Evolutionary conservation across 2,888 invertebrate species (phyloP).

Genomic region (Blastobasis lacticolella): DNA sequence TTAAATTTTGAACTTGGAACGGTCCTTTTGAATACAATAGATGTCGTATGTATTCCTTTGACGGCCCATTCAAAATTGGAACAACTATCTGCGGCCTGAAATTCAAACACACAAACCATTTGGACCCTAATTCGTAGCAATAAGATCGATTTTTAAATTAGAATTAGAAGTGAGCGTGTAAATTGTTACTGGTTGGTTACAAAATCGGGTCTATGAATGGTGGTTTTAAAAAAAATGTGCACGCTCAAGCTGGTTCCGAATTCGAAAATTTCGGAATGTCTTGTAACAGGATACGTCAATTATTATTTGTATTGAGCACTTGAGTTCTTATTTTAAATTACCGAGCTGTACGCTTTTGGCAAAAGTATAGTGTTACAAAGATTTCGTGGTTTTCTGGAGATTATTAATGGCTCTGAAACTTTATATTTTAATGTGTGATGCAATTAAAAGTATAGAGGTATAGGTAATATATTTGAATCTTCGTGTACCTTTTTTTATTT

Average conservation of each 20-base stretch:
- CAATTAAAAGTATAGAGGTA: no score
- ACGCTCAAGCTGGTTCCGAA: conserved; percentile 2
- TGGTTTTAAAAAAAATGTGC: conserved; percentile 2
- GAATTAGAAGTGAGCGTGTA: no score
- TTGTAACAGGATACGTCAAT: conserved; percentile 8
- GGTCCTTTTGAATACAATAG: conserved; percentile 8
- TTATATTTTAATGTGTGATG: no score
- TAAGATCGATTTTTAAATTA: neutral
- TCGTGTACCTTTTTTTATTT: no score
- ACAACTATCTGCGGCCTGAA: neutral
- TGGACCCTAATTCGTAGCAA: neutral
- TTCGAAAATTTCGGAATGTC: conserved; percentile 6
- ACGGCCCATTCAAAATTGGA: neutral
- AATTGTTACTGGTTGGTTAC: neutral
- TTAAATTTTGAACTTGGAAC: conserved; percentile 10
- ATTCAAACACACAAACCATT: neutral
- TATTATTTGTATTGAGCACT: conserved; percentile 1
- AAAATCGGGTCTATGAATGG: conserved; percentile 2
- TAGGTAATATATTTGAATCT: no score
- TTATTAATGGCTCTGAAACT: no score
- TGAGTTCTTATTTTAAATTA: conserved; percentile 1
- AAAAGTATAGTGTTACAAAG: neutral
- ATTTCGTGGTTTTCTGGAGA: no score
- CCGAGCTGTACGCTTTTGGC: conserved; percentile 1
- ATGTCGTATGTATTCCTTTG: conserved; percentile 5